Percentiles rank a stretch among this genome's conserved stretches.
These are phyloP conservation scores for Cylas formicarius DNA, from an alignment of 1,140 invertebrate genomes.

Conservation along the genomic window DNA sequence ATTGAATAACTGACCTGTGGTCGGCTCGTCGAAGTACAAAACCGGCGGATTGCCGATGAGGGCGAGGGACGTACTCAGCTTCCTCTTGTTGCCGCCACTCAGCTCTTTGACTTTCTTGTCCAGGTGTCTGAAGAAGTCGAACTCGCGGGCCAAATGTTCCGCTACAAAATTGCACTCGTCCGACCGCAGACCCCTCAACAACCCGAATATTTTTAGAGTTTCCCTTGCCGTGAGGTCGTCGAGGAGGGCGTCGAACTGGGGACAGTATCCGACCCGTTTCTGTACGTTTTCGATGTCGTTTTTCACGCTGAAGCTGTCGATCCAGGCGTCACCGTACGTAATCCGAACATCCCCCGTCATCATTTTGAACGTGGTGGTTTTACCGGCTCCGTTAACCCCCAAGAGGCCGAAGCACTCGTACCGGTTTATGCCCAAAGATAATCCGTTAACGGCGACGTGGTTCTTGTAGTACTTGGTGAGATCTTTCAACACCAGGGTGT, in stretches of 20 bases:
- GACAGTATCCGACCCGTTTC: slow-evolving; percentile 68
- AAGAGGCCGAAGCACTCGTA: slow-evolving; percentile 84
- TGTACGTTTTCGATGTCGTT: slow-evolving; percentile 50
- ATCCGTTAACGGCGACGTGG: slow-evolving; percentile 62
- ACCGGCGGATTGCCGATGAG: slow-evolving; percentile 84
- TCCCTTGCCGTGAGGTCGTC: slow-evolving; percentile 73
- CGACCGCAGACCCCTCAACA: slow-evolving; percentile 61
- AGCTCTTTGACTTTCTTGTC: slow-evolving; percentile 55
- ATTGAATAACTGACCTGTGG: slow-evolving; percentile 48
- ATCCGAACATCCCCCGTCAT: slow-evolving; percentile 73
- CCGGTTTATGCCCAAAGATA: slow-evolving; percentile 55
- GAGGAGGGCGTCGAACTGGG: slow-evolving; percentile 77
- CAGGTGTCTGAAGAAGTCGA: slow-evolving; percentile 49
- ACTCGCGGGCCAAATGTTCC: slow-evolving; percentile 40
- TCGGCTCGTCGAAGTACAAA: slow-evolving; percentile 82
- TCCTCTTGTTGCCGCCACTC: slow-evolving; percentile 92
- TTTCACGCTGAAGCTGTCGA: slow-evolving; percentile 45
- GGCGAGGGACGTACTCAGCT: slow-evolving; percentile 88
- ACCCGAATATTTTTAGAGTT: slow-evolving; percentile 65
- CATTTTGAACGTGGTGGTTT: slow-evolving; percentile 86
- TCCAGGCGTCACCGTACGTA: slow-evolving; percentile 35
- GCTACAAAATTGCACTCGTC: slow-evolving; percentile 39
- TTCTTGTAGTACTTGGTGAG: slow-evolving; percentile 64
- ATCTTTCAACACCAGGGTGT: slow-evolving; percentile 45
- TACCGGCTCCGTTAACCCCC: slow-evolving; percentile 72